Percentiles rank a stretch among this genome's conserved stretches.
Evolutionary conservation across 2,888 invertebrate genomes (phyloP).

Genomic region (Nomada fucata): DNA sequence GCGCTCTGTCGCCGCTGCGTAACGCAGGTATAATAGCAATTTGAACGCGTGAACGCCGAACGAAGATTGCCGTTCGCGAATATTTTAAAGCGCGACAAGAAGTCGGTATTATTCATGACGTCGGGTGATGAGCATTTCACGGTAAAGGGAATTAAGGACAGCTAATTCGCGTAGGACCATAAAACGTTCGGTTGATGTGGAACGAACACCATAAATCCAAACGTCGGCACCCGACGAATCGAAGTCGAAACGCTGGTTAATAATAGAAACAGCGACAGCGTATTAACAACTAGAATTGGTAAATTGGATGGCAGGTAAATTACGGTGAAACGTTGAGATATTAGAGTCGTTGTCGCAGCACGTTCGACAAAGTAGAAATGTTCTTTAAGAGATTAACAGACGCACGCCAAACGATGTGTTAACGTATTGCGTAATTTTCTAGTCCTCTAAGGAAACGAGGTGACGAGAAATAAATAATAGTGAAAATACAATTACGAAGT

Average conservation of each 20-base stretch:
- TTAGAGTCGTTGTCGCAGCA: background rate
- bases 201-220: slow-evolving; percentile 19
- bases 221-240: background rate
- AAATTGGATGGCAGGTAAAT: slow-evolving; percentile 4
- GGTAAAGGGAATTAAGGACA: slow-evolving; percentile 21
- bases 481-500: no score
- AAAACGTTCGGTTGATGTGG: slow-evolving; percentile 5
- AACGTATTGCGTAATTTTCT: background rate
- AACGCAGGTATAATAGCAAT: slow-evolving; percentile 16
- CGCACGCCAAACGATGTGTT: background rate
- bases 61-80: slow-evolving; percentile 11
- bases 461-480: no score
- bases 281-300: slow-evolving; percentile 13
- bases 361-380: background rate
- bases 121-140: slow-evolving; percentile 9
- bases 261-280: background rate
- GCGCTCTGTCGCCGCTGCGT: no score
- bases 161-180: background rate
- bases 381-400: background rate
- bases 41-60: background rate
- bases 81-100: slow-evolving; percentile 1
- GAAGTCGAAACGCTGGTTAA: slow-evolving; percentile 1
- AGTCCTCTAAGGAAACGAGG: no score
- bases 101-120: slow-evolving; percentile 13
- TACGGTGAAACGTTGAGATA: background rate